Conservation (phyloP, 2,113 vertebrate species). For the Brachyistius frenatus region DNA sequence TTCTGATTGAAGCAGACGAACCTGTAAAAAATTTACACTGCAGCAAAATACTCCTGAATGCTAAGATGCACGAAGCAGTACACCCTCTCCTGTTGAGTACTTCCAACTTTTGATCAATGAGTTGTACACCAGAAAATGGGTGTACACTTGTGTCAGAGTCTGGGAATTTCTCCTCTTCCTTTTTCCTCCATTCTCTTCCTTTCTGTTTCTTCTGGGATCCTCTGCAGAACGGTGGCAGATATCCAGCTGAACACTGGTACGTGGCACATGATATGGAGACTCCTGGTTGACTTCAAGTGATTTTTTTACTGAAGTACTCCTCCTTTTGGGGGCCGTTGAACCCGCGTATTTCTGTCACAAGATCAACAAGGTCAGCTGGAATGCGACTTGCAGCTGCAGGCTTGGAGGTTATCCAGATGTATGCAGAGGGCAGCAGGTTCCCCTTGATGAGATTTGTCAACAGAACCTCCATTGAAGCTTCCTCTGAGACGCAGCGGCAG, state of each 20-base stretch:
- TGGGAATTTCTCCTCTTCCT: constrained; percentile 6
- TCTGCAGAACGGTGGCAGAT: constrained; percentile 39
- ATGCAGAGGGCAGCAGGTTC: constrained; percentile 34
- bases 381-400: constrained; percentile 41
- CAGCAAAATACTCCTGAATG: constrained; percentile 55
- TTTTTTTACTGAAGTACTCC: constrained; percentile 40
- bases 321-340: constrained; percentile 49
- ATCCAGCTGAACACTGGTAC: constrained; percentile 60
- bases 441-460: constrained; percentile 43
- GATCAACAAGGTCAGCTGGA: constrained; percentile 10
- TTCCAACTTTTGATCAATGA: background rate
- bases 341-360: constrained; percentile 45
- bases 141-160: constrained; percentile 56
- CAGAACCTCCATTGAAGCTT: constrained; percentile 20
- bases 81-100: constrained; percentile 18
- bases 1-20: constrained; percentile 28
- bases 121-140: constrained; percentile 35
- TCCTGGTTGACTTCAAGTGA: constrained; percentile 41
- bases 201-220: constrained; percentile 22
- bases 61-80: constrained; percentile 52
- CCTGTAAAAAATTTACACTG: constrained; percentile 20
- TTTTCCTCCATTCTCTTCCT: background rate
- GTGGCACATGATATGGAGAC: constrained; percentile 56
- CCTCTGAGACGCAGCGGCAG: background rate
- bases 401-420: constrained; percentile 45